Base-by-base conservation (phyloP, 2,797 vertebrate genomes). In the Vipera ursinii region DNA sequence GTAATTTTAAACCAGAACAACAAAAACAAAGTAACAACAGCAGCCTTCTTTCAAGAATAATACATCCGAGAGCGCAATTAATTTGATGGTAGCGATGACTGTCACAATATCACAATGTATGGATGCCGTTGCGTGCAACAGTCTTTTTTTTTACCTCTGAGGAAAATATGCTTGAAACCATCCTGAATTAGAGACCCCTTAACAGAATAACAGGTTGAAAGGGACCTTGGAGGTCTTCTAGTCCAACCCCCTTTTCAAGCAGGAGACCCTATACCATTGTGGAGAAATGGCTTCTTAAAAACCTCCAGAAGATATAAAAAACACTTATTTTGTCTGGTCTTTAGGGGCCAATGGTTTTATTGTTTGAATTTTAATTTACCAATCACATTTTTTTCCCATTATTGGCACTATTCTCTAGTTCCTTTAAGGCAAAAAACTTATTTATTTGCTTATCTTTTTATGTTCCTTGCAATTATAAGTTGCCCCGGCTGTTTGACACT, bases 1-100 rank as follows among this genome's bases (percentile, higher is more conserved):
- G 57, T 91, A 88, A 94, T 65, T 90, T 82, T 13, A 20, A 73
- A 38, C 87, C 92, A 28, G 82, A 90, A 92, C 78, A 94, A 94
- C 89, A 53, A 1, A 3, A 13, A 32, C 17, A 59, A 20, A 59
- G 20, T 20, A 59, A 59, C 4, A 59, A 15, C 4, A 59, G 20
- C 20, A 59, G 17, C 57, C 57, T 59, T 20, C 13, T 4, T 53
- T 59, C 92, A 90, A 88, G 69, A 94, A 93, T 63, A 95, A 93
- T 82, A 14, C 26, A 59, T 15, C 63, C 90, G 90, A 17, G 90
- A 55, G 51, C 73, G 94, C 20, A 86, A 93, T 65, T 38, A 94
- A 86, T 91, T 90, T 90, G 59, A 87, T 86, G 91, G 90, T 59
- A 59, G 20, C 20, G 17, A 59, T 5, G 57, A 59, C 15, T 59